Evolutionary conservation across 2,113 vertebrate species (phyloP).

Genomic region (Anoura caudifer): DNA sequence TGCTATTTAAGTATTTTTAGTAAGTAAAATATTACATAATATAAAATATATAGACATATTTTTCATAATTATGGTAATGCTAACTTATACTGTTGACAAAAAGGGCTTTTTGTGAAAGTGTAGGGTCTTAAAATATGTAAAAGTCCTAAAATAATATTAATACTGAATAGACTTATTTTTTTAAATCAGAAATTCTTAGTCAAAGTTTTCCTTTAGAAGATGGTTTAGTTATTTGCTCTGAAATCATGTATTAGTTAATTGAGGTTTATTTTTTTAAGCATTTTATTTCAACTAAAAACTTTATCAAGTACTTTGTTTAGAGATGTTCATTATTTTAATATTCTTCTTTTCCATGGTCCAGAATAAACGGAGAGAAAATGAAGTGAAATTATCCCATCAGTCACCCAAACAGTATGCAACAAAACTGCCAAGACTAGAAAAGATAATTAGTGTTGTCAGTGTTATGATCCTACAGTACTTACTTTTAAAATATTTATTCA

Average conservation of each 20-base stretch:
- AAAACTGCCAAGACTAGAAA: slow-evolving; percentile 41
- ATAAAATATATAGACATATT: slow-evolving; percentile 14
- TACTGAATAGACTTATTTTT: neutral
- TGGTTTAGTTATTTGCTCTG: neutral
- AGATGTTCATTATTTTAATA: slow-evolving; percentile 60
- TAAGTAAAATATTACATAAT: slow-evolving; percentile 24
- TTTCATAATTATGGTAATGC: slow-evolving; percentile 23
- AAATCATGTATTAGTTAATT: slow-evolving; percentile 29
- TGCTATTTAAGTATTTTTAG: slow-evolving; percentile 43
- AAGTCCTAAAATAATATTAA: neutral
- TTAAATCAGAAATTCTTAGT: slow-evolving; percentile 7
- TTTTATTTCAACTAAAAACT: slow-evolving; percentile 53
- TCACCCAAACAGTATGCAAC: slow-evolving; percentile 62
- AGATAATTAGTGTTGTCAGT: slow-evolving; percentile 71
- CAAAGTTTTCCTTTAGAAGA: neutral
- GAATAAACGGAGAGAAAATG: slow-evolving; percentile 55
- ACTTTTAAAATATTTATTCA: slow-evolving; percentile 67
- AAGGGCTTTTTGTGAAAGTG: neutral
- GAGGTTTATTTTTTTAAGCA: neutral
- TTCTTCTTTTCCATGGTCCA: slow-evolving; percentile 54
- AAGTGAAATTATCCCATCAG: slow-evolving; percentile 59
- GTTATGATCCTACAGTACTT: slow-evolving; percentile 66
- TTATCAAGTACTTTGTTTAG: slow-evolving; percentile 64
- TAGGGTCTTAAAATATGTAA: neutral
- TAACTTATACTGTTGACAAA: neutral